A percentile compares a stretch with the other conserved stretches of the same genome.
phyloP scores from a whole-genome alignment of 1,140 invertebrate genomes.

The Tetramorium simillimum region DNA sequence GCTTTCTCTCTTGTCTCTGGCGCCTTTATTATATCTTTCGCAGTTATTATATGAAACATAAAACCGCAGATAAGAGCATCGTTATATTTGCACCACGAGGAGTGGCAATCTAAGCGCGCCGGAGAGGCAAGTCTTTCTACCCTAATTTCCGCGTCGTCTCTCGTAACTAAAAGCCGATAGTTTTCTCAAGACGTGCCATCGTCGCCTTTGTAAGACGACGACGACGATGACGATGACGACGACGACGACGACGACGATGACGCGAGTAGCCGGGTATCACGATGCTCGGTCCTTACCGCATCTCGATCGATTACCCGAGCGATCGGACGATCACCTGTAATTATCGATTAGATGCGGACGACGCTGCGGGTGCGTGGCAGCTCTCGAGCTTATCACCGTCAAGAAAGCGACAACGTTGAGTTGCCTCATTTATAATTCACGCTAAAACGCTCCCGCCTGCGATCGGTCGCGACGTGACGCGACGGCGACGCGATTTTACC shows the following conservation, averaged over 20 bases:
- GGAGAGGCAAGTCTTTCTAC: conserved; percentile 10
- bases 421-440: conserved; percentile 69
- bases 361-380: neutral
- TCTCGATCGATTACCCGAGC: conserved; percentile 34
- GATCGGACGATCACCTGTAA: conserved; percentile 55
- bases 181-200: conserved; percentile 48
- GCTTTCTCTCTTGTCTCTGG: neutral
- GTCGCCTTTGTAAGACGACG: conserved; percentile 26
- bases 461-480: conserved; percentile 21
- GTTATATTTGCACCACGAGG: neutral
- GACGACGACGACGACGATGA: neutral
- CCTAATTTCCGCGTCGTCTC: conserved; percentile 44
- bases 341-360: conserved; percentile 56
- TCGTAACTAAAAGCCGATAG: conserved; percentile 48
- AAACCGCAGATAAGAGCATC: conserved; percentile 7
- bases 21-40: neutral
- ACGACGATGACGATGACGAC: neutral
- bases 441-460: conserved; percentile 48
- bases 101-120: conserved; percentile 26
- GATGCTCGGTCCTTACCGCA: neutral
- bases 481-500: conserved; percentile 44
- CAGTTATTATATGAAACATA: conserved; percentile 33
- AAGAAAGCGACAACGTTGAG: conserved; percentile 53
- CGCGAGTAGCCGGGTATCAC: neutral
- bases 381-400: conserved; percentile 20